phyloP scores from a whole-genome alignment of 2,888 invertebrate genomes.

The Ptilodon capucinus region DNA sequence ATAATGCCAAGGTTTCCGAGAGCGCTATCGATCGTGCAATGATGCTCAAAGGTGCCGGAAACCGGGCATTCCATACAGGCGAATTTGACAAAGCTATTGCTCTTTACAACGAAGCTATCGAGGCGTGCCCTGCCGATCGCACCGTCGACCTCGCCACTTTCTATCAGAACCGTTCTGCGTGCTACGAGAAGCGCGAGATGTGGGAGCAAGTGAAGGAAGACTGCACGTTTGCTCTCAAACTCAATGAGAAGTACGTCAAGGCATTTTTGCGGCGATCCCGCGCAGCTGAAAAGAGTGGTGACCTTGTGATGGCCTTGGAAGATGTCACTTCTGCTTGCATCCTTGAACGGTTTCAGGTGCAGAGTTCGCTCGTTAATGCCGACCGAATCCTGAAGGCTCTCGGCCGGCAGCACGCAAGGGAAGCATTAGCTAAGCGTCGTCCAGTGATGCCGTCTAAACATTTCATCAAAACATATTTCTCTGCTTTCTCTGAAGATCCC shows the following conservation, averaged over 20 bases:
- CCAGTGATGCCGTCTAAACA: constrained; percentile 92
- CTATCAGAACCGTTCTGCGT: constrained; percentile 98
- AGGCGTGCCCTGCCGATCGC: constrained; percentile 90
- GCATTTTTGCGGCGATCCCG: constrained; percentile 93
- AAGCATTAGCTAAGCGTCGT: constrained; percentile 85
- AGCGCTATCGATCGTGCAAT: constrained; percentile 89
- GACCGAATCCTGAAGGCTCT: constrained; percentile 94
- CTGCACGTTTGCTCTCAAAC: constrained; percentile 91
- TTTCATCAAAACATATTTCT: constrained; percentile 93
- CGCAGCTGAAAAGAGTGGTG: constrained; percentile 90
- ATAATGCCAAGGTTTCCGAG: constrained; percentile 66
- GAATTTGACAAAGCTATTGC: constrained; percentile 96
- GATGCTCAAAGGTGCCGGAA: constrained; percentile 93
- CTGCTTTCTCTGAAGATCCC: constrained; percentile 94
- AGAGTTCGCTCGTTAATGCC: constrained; percentile 90
- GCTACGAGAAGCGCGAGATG: constrained; percentile 95
- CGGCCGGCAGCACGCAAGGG: constrained; percentile 88
- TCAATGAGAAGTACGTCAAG: constrained; percentile 94
- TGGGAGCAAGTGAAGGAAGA: constrained; percentile 93
- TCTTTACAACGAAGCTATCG: constrained; percentile 96
- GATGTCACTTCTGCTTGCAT: constrained; percentile 97
- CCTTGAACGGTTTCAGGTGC: constrained; percentile 93
- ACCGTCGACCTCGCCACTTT: constrained; percentile 92
- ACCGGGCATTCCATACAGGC: constrained; percentile 91
- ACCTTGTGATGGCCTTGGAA: constrained; percentile 91